These are phyloP conservation scores for Dendrolimus pini DNA, from an alignment of 2,888 invertebrate genomes.

Conservation along the genomic window DNA sequence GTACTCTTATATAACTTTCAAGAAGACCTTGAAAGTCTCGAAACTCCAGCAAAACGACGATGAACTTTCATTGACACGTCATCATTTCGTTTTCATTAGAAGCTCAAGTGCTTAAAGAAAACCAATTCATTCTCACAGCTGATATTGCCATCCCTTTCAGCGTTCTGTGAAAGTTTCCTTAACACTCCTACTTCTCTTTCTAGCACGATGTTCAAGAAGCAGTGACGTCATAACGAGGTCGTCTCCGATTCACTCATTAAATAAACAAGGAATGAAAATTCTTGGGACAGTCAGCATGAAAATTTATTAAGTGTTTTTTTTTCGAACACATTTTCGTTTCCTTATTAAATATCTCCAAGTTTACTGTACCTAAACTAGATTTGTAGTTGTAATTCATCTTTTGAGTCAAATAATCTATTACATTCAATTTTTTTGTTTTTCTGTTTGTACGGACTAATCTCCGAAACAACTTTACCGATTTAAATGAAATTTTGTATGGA, in stretches of 20 bases:
- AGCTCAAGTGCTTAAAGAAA: constrained; percentile 46
- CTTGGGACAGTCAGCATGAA: constrained; percentile 7
- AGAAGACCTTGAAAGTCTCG: constrained; percentile 22
- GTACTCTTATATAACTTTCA: neutral
- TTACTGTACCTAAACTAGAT: too few species aligned
- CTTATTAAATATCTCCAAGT: too few species aligned
- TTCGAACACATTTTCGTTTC: neutral
- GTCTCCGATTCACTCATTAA: constrained; percentile 71
- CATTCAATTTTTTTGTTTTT: too few species aligned
- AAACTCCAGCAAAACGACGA: constrained; percentile 17
- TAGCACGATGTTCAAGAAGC: constrained; percentile 38
- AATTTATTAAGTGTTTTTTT: neutral
- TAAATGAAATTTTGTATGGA: too few species aligned
- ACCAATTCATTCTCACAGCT: constrained; percentile 55
- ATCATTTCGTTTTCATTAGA: constrained; percentile 53
- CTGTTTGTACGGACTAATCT: too few species aligned
- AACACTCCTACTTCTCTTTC: constrained; percentile 34
- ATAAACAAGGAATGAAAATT: constrained; percentile 57
- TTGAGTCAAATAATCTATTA: too few species aligned
- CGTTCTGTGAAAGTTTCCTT: constrained; percentile 13
- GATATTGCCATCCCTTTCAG: constrained; percentile 32
- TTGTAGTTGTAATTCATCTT: too few species aligned
- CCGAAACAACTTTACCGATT: too few species aligned
- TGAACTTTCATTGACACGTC: constrained; percentile 36
- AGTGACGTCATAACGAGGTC: constrained; percentile 72